These are phyloP conservation scores for Megaleporinus macrocephalus DNA, from an alignment of 2,113 vertebrate genomes.

Conservation along the genomic window DNA sequence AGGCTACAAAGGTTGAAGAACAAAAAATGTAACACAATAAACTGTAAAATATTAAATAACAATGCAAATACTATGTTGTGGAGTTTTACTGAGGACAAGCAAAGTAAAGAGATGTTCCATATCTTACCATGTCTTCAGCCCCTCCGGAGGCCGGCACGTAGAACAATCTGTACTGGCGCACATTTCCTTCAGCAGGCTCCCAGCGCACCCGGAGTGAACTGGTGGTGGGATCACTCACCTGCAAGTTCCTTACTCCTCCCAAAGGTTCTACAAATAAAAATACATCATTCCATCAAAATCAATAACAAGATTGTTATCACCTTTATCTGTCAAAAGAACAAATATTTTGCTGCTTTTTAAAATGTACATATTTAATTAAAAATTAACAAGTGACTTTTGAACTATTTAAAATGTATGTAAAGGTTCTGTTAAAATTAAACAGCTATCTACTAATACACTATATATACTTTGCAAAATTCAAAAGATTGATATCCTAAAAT, in stretches of 20 bases:
- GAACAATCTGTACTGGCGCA: constrained; percentile 85
- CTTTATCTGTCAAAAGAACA: not conserved
- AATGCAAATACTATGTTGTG: no score
- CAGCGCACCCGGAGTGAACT: constrained; percentile 84
- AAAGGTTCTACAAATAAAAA: constrained; percentile 77
- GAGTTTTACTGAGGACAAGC: not conserved
- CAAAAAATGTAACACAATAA: no score
- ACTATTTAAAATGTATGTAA: no score
- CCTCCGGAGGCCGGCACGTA: constrained; percentile 79
- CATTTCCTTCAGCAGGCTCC: constrained; percentile 87
- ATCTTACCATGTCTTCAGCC: constrained; percentile 82
- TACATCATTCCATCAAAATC: not conserved
- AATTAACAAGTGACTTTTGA: no score
- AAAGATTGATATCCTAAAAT: no score
- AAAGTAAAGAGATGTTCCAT: not conserved
- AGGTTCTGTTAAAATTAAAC: no score
- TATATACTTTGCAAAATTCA: no score
- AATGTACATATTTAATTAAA: no score
- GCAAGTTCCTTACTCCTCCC: constrained; percentile 81
- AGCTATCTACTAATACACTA: no score
- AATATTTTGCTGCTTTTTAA: no score
- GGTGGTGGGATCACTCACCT: constrained; percentile 86
- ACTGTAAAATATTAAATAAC: no score
- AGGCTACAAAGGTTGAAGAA: no score
- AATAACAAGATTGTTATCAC: not conserved